Base-by-base conservation (phyloP, 1,140 invertebrate genomes). In the Tetramorium parvispinum region DNA sequence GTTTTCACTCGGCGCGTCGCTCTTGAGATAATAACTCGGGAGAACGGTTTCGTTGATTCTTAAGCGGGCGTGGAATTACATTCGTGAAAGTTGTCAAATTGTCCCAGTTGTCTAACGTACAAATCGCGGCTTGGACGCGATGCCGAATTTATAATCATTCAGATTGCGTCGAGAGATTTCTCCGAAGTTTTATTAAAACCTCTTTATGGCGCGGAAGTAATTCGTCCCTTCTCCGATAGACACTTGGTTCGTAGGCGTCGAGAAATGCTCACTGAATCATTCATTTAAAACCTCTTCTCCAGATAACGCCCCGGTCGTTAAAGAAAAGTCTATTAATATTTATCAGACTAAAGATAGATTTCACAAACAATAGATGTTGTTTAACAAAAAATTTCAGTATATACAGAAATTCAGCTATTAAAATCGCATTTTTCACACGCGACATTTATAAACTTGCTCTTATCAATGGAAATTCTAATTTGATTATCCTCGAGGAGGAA, bases 11-110 rank as follows among this genome's bases (percentile, higher is more conserved):
- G 2, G 18, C n/a, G n/a, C 51, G 18, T 73, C 21, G 18, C 7
- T 53, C 68, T 73, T 32, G 13, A n/a, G 27, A 40, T 73, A 55
- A 73, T 57, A 40, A 11, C 51, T 55, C 6, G 51, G 53, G 32
- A 57, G 51, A 73, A 27, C 49, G 21, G 49, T 51, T 63, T 70
- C 78, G 65, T 70, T n/a, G 13, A 81, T 70, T 71, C 40, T 71
- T 73, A 82, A 73, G 24, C 24, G 18, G 21, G 24, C 37, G 51
- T 55, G 21, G 78, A 82, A 59, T 16, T 78, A n/a, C 18, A 43
- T n/a, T 18, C 40, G 76, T 78, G 79, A 82, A 82, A 82, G 79
- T 73, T 82, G 66, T 73, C 46, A 59, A 82, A 82, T 73, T 73
- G 66, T 73, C 18, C 66, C n/a, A 43, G 59, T 66, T 65, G 32